Evolutionary conservation across 92 coral and sea anemone genomes (phyloP).

Genomic region (Parazoanthus swiftii): DNA sequence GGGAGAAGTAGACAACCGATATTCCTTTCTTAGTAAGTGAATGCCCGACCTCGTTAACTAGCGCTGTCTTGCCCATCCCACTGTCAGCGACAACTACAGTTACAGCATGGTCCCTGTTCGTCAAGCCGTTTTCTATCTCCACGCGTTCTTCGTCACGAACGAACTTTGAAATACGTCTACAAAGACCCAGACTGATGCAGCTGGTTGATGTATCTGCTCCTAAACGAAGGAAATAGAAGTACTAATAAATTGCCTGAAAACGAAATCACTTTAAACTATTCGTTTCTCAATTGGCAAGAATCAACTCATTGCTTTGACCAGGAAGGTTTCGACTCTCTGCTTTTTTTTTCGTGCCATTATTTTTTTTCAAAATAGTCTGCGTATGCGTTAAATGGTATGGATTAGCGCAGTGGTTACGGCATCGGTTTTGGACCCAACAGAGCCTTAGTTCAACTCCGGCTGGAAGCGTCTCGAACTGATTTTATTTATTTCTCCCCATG

Average conservation of each 20-base stretch:
- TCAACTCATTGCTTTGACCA: too few species aligned
- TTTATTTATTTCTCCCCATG: too few species aligned
- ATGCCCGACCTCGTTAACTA: constrained; percentile 3
- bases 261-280: not conserved
- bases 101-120: not conserved
- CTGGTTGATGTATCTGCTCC: not conserved
- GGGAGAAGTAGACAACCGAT: not conserved
- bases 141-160: constrained; percentile 1
- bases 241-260: not conserved
- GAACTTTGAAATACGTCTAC: not conserved
- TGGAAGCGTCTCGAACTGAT: too few species aligned
- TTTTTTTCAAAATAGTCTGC: too few species aligned
- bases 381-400: too few species aligned
- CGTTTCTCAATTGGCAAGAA: too few species aligned
- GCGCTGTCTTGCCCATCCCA: constrained; percentile 18
- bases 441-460: too few species aligned
- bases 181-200: constrained; percentile 18
- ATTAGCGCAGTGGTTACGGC: too few species aligned
- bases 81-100: not conserved
- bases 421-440: too few species aligned
- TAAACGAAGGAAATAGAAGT: not conserved
- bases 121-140: not conserved
- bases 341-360: too few species aligned
- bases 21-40: constrained; percentile 1
- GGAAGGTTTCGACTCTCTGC: too few species aligned